Percentiles rank a stretch among this genome's conserved stretches.
Evolutionary conservation across 2,113 vertebrate genomes (phyloP).

Genomic region (Genyomyrus donnyi): DNA sequence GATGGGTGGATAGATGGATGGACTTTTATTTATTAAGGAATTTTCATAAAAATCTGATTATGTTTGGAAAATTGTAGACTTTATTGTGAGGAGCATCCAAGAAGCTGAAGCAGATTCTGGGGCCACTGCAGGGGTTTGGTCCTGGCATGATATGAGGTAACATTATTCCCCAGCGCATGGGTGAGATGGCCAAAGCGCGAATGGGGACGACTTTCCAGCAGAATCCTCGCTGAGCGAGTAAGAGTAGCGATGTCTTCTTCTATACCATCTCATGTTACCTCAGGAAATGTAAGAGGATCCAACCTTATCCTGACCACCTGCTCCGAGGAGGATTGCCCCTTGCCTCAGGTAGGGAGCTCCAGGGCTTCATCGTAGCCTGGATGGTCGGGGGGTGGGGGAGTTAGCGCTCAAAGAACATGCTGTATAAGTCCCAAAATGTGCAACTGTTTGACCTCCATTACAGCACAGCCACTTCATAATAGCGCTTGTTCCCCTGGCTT

Average conservation of each 20-base stretch:
- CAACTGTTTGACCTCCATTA: not conserved
- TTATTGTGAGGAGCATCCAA: not conserved
- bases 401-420: not conserved
- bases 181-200: not conserved
- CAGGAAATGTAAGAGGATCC: not conserved
- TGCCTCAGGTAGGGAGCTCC: not conserved
- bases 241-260: not conserved
- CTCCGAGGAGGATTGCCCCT: not conserved
- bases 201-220: not conserved
- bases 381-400: not conserved
- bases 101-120: not conserved
- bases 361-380: not conserved
- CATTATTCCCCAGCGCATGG: not conserved
- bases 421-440: not conserved
- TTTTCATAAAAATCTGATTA: not conserved
- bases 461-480: not conserved
- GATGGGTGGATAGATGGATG: not conserved
- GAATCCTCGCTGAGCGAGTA: not conserved
- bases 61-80: not conserved
- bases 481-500: not conserved
- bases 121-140: not conserved
- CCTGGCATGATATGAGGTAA: not conserved
- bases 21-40: not conserved
- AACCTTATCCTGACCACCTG: not conserved
- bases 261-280: not conserved